Evolutionary conservation across 2,888 invertebrate species (phyloP).

Genomic region (Panopea generosa): DNA sequence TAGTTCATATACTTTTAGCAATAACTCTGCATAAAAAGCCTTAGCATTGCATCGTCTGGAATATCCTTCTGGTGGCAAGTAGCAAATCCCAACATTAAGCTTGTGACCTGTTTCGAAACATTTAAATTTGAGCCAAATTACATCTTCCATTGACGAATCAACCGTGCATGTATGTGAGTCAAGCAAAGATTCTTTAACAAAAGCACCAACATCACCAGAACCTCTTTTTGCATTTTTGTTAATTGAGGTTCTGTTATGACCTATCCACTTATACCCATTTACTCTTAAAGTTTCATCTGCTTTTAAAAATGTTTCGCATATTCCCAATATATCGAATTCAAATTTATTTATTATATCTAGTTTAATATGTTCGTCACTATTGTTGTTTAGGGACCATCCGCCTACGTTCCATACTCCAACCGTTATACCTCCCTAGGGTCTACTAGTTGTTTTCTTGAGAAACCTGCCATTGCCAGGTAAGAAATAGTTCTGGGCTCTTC

Average conservation of each 20-base stretch:
- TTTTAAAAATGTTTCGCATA: background rate
- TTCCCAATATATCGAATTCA: too few species aligned
- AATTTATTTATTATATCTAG: too few species aligned
- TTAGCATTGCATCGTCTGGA: background rate
- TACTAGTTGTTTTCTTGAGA: too few species aligned
- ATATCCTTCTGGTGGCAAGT: conserved; percentile 14
- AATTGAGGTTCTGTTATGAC: conserved; percentile 2
- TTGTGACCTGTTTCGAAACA: background rate
- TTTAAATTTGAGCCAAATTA: conserved; percentile 5
- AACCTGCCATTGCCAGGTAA: too few species aligned
- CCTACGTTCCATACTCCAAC: too few species aligned
- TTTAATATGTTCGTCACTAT: too few species aligned
- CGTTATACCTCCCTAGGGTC: too few species aligned
- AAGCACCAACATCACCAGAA: conserved; percentile 11
- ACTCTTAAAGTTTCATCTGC: background rate
- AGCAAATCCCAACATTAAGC: conserved; percentile 1
- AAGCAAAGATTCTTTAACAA: conserved; percentile 4
- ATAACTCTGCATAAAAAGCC: background rate
- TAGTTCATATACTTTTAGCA: conserved; percentile 2
- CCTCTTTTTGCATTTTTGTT: conserved; percentile 1
- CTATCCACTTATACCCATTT: conserved; percentile 6
- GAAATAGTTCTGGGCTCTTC: too few species aligned
- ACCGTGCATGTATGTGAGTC: background rate
- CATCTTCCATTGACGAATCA: background rate
- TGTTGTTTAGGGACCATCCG: too few species aligned